Percentiles rank a stretch among this genome's conserved stretches.
Conservation (phyloP, 2,113 vertebrate genomes). For the zebrafish (Danio rerio) region GRCz12tu NC_133184.1:31344501-31345000, state of each 20-base stretch:
- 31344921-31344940: neutral
- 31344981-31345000: neutral
- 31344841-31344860: rapidly evolving
- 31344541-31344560: too few species aligned
- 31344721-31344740: constrained; percentile 21
- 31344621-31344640: too few species aligned
- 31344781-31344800: neutral
- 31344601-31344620: too few species aligned
- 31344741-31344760: constrained; percentile 21
- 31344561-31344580: too few species aligned
- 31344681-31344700: too few species aligned
- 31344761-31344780: neutral
- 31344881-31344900: neutral
- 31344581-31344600: too few species aligned
- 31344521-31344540: too few species aligned
- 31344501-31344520: too few species aligned
- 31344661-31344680: too few species aligned
- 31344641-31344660: too few species aligned
- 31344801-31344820: neutral
- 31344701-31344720: neutral
- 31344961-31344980: neutral
- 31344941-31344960: constrained; percentile 58
- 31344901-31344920: neutral
- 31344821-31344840: neutral
- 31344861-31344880: neutral